phyloP scores from a whole-genome alignment of 2,888 invertebrate species.

The Saturnia japonica region DNA sequence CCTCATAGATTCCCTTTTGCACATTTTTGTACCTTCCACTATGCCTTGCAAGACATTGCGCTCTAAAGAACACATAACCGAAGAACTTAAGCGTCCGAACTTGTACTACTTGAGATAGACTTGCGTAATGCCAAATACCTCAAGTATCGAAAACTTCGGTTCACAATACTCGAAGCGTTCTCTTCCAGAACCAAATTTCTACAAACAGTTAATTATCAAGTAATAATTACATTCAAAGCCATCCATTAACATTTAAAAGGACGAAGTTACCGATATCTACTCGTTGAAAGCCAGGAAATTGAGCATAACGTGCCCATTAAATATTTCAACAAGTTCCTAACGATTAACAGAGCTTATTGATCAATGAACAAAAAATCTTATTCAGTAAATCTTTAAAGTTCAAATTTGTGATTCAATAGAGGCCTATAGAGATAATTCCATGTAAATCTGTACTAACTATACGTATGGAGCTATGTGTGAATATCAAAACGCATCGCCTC shows the following conservation, averaged over 20 bases:
- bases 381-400: slow-evolving; percentile 32
- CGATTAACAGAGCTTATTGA: slow-evolving; percentile 54
- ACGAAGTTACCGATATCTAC: slow-evolving; percentile 69
- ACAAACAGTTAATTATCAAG: slow-evolving; percentile 24
- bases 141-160: too few species aligned
- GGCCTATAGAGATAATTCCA: slow-evolving; percentile 44
- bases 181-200: too few species aligned
- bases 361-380: slow-evolving; percentile 37
- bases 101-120: too few species aligned
- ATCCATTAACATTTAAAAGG: slow-evolving; percentile 57
- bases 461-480: slow-evolving; percentile 36
- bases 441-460: slow-evolving; percentile 44
- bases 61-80: too few species aligned
- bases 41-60: too few species aligned
- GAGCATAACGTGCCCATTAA: slow-evolving; percentile 76
- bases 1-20: too few species aligned
- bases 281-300: slow-evolving; percentile 78
- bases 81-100: too few species aligned
- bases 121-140: too few species aligned
- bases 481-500: slow-evolving; percentile 62
- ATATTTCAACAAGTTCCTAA: slow-evolving; percentile 76
- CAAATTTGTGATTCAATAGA: slow-evolving; percentile 29
- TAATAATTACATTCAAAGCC: slow-evolving; percentile 46
- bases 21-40: too few species aligned
- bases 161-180: too few species aligned